Percentiles rank a stretch among this genome's conserved stretches.
These are phyloP conservation scores for Atherix ibis DNA, from an alignment of 2,888 invertebrate genomes.

Conservation along the genomic window DNA sequence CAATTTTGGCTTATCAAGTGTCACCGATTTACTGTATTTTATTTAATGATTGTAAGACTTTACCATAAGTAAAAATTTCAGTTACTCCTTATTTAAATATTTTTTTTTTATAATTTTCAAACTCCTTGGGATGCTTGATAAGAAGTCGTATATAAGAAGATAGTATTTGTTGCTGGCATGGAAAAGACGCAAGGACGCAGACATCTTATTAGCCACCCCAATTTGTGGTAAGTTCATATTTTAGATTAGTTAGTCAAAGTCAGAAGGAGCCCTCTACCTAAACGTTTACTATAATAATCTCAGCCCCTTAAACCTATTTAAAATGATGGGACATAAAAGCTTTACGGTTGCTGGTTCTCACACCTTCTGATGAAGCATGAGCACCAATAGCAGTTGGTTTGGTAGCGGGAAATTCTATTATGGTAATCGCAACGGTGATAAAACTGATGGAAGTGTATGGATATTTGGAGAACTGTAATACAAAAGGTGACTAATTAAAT, in stretches of 20 bases:
- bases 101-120: conserved; percentile 3
- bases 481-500: conserved; percentile 13
- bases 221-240: too few relatives aligned
- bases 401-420: too few relatives aligned
- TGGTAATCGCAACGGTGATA: not conserved
- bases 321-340: conserved; percentile 2
- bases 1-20: conserved; percentile 7
- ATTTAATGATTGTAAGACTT: conserved; percentile 4
- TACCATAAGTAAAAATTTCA: not conserved
- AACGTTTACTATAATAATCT: too few relatives aligned
- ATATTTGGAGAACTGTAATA: conserved; percentile 1
- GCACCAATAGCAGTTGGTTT: too few relatives aligned
- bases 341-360: conserved; percentile 1
- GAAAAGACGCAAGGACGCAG: too few relatives aligned
- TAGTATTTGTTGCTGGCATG: too few relatives aligned
- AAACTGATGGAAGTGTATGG: not conserved
- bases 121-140: too few relatives aligned
- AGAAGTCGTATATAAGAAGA: too few relatives aligned
- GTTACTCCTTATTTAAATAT: not conserved
- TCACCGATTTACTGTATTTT: conserved; percentile 1
- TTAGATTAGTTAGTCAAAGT: too few relatives aligned
- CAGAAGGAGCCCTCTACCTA: too few relatives aligned
- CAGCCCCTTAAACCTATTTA: not conserved
- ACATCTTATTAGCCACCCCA: too few relatives aligned
- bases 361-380: conserved; percentile 7